A percentile compares a stretch with the other conserved stretches of the same genome.
Evolutionary conservation across 1,140 invertebrate genomes (phyloP).

Genomic region (Cydia strobilella): DNA sequence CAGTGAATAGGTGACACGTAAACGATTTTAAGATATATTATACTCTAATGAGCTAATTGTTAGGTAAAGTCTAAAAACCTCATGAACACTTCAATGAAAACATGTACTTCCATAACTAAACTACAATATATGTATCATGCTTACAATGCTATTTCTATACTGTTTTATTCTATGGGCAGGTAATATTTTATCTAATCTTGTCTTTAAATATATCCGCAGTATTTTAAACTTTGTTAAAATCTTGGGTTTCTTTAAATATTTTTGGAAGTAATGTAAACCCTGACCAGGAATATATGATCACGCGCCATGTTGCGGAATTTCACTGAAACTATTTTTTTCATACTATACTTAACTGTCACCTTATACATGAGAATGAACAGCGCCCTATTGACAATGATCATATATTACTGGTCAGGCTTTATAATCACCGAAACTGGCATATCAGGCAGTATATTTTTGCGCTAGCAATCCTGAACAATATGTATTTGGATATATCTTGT

Average conservation of each 20-base stretch:
- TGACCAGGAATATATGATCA: no score
- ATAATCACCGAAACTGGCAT: neutral
- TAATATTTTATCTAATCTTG: neutral
- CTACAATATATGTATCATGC: neutral
- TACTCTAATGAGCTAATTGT: neutral
- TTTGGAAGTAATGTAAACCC: neutral
- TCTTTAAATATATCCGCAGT: neutral
- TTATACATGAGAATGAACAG: no score
- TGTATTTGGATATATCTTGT: neutral
- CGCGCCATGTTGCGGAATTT: no score
- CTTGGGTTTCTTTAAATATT: no score
- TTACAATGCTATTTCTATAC: neutral
- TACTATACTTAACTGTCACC: no score
- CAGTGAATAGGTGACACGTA: neutral
- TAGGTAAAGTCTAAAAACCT: neutral
- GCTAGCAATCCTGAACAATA: neutral
- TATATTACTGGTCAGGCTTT: no score
- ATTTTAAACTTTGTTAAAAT: no score
- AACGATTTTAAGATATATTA: neutral
- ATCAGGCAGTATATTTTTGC: neutral
- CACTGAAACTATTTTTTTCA: no score
- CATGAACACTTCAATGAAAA: conserved; percentile 8
- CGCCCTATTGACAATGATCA: no score
- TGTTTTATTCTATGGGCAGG: neutral
- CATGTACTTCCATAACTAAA: conserved; percentile 4